Percentiles rank a stretch among this genome's conserved stretches.
phyloP scores from a whole-genome alignment of 1,140 invertebrate species.

The Hycleus cichorii region DNA sequence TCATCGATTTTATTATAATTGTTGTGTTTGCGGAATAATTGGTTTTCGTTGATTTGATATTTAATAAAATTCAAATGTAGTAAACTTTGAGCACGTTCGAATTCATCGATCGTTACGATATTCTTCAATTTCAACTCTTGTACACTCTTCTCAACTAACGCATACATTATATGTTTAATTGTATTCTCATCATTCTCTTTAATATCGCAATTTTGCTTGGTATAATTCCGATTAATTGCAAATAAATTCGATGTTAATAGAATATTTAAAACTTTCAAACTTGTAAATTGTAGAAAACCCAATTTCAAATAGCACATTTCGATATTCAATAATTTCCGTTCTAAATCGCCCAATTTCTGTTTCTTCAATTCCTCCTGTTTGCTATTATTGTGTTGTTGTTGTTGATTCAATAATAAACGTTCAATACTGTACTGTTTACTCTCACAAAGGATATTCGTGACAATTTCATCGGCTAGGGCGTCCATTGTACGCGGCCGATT shows the following conservation, averaged over 20 bases:
- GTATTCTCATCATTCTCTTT: slow-evolving; percentile 10
- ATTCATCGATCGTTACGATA: slow-evolving; percentile 43
- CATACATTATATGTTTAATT: slow-evolving; percentile 33
- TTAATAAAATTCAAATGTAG: slow-evolving; percentile 46
- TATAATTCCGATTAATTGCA: slow-evolving; percentile 29
- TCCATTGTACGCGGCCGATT: slow-evolving; percentile 39
- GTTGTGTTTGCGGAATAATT: neutral
- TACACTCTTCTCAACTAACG: slow-evolving; percentile 45
- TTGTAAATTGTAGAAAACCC: slow-evolving; percentile 50
- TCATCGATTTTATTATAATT: neutral
- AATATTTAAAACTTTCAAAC: slow-evolving; percentile 49
- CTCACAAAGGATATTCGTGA: slow-evolving; percentile 47
- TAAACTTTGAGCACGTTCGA: slow-evolving; percentile 51
- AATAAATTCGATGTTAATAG: slow-evolving; percentile 47
- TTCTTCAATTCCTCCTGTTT: slow-evolving; percentile 11
- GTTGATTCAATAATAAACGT: neutral
- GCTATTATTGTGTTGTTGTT: slow-evolving; percentile 3
- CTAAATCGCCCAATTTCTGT: neutral
- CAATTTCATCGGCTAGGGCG: slow-evolving; percentile 46
- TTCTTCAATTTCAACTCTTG: slow-evolving; percentile 41
- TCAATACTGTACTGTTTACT: slow-evolving; percentile 39
- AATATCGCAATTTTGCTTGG: neutral
- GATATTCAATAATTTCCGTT: neutral
- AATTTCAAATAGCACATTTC: neutral
- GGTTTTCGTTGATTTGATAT: slow-evolving; percentile 37